Evolutionary conservation across 1,140 invertebrate genomes (phyloP).

Genomic region (Drosophila seguyi): DNA sequence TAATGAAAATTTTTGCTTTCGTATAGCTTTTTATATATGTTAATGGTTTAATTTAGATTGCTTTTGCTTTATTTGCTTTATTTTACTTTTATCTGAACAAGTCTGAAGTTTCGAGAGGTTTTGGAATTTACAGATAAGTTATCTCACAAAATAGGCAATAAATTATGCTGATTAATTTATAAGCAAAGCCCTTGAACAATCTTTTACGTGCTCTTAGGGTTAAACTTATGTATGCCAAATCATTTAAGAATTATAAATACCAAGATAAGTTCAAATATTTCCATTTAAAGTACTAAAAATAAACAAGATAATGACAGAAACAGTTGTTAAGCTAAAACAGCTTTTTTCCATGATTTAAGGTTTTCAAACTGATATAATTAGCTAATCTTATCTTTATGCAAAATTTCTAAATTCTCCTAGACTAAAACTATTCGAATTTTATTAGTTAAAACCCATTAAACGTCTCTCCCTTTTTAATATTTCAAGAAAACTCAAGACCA

Average conservation of each 20-base stretch:
- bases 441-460: slow-evolving; percentile 8
- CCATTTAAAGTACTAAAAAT: neutral
- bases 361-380: too few species aligned
- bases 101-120: neutral
- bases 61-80: slow-evolving; percentile 10
- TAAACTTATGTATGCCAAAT: neutral
- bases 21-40: neutral
- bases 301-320: neutral
- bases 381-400: fast-evolving
- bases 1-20: neutral
- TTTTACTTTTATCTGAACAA: slow-evolving; percentile 16
- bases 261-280: neutral
- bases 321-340: neutral
- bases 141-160: slow-evolving; percentile 11
- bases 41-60: neutral
- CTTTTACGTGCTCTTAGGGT: neutral
- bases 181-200: neutral
- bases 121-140: slow-evolving; percentile 13
- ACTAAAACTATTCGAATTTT: neutral
- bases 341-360: neutral
- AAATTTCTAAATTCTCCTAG: neutral
- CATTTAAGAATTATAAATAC: neutral
- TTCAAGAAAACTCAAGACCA: neutral
- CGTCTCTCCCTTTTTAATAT: neutral
- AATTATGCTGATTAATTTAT: slow-evolving; percentile 14